Conservation (phyloP, 2,888 invertebrate genomes). For the Digitonthophagus gazella region DNA sequence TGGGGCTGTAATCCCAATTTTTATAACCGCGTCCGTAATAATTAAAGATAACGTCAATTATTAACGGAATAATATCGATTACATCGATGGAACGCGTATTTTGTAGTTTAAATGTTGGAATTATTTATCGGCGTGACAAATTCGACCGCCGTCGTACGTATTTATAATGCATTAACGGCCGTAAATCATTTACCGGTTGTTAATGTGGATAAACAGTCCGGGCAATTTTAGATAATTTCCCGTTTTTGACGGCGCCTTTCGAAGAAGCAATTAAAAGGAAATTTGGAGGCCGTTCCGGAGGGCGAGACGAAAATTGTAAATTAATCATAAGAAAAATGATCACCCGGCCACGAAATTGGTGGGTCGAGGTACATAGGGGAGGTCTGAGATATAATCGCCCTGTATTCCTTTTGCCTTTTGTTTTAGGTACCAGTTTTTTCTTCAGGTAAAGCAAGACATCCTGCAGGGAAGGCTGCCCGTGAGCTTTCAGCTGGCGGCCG, state of each 20-base stretch:
- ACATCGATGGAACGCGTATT: not conserved
- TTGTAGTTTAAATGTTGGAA: not conserved
- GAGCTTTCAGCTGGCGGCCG: constrained; percentile 85
- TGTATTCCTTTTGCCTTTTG: constrained; percentile 16
- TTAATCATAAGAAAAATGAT: constrained; percentile 29
- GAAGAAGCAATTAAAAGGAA: constrained; percentile 5
- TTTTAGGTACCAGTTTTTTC: constrained; percentile 91
- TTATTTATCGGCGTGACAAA: not conserved
- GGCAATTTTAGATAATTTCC: not conserved
- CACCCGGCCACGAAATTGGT: constrained; percentile 28
- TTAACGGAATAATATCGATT: not conserved
- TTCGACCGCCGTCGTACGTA: not conserved
- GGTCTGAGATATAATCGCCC: constrained; percentile 28
- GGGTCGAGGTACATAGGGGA: constrained; percentile 1
- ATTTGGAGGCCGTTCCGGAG: not conserved
- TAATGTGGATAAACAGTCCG: not conserved
- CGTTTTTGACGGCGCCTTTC: not conserved
- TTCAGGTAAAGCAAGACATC: constrained; percentile 96
- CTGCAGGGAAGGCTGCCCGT: constrained; percentile 90
- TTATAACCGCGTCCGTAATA: not conserved
- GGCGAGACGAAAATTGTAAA: constrained; percentile 26
- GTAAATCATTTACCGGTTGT: not conserved
- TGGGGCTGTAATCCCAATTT: not conserved
- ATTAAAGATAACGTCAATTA: not conserved
- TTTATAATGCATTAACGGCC: not conserved